Percentiles rank a stretch among this genome's conserved stretches.
These are phyloP conservation scores for Brachypterus glaber DNA, from an alignment of 2,888 invertebrate species.

Conservation along the genomic window DNA sequence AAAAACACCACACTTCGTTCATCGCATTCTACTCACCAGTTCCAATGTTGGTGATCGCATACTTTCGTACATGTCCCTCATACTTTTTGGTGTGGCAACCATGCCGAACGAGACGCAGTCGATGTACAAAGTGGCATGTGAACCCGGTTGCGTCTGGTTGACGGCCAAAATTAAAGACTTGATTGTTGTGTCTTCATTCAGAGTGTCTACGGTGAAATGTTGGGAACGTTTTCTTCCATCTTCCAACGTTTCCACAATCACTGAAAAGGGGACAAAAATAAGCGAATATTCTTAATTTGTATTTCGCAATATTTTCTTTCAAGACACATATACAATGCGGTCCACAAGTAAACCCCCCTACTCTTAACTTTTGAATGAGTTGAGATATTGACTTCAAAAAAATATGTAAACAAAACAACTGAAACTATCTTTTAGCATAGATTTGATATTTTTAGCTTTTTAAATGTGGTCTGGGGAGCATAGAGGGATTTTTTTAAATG, in stretches of 20 bases:
- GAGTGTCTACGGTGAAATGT: conserved; percentile 51
- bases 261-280: too few relatives aligned
- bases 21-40: conserved; percentile 43
- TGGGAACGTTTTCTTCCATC: conserved; percentile 50
- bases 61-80: conserved; percentile 49
- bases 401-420: too few relatives aligned
- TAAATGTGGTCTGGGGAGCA: too few relatives aligned
- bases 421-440: too few relatives aligned
- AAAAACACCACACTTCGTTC: background rate
- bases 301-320: too few relatives aligned
- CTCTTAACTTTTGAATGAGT: too few relatives aligned
- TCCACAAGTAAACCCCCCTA: too few relatives aligned
- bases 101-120: conserved; percentile 58
- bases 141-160: conserved; percentile 47
- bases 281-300: too few relatives aligned
- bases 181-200: conserved; percentile 46
- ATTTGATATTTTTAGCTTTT: too few relatives aligned
- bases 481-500: too few relatives aligned
- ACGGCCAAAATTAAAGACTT: conserved; percentile 48
- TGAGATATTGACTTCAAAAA: too few relatives aligned
- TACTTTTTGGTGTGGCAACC: conserved; percentile 49
- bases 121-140: conserved; percentile 52
- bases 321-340: too few relatives aligned
- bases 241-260: conserved; percentile 55
- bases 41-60: conserved; percentile 46